phyloP scores from a whole-genome alignment of 2,113 vertebrate genomes.

The Thamnophis sirtalis region DNA sequence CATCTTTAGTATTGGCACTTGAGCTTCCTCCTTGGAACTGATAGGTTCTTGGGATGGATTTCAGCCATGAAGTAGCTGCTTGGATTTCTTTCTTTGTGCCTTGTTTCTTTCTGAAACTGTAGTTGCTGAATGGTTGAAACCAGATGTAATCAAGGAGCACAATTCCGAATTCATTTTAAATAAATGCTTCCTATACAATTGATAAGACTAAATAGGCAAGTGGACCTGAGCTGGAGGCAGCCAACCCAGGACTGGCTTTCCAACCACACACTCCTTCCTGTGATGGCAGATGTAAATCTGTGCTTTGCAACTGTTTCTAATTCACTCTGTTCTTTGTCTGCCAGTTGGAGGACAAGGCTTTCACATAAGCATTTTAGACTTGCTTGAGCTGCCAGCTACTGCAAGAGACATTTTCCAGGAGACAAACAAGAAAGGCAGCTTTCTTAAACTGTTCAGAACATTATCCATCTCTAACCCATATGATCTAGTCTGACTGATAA shows the following conservation, averaged over 20 bases:
- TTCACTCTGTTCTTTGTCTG: slow-evolving; percentile 11
- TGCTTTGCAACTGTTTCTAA: background rate
- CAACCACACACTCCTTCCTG: background rate
- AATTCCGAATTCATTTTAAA: slow-evolving; percentile 23
- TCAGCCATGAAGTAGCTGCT: background rate
- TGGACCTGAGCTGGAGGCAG: slow-evolving; percentile 11
- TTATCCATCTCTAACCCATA: background rate
- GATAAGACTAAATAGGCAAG: background rate
- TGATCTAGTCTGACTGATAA: background rate
- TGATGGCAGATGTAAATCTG: slow-evolving; percentile 17
- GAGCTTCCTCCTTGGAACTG: background rate
- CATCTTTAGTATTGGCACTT: background rate
- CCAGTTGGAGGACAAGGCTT: background rate
- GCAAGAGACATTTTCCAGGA: background rate
- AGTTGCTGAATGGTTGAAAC: background rate
- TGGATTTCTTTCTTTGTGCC: background rate
- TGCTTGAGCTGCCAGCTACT: background rate
- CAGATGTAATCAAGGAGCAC: slow-evolving; percentile 28
- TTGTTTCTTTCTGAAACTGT: background rate
- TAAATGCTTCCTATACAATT: background rate
- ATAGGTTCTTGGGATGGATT: background rate
- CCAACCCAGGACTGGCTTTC: background rate
- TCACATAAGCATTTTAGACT: background rate
- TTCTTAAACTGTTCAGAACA: background rate
- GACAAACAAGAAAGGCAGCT: background rate